These are phyloP conservation scores for Drosophila subsilvestris DNA, from an alignment of 2,888 invertebrate genomes.

Conservation along the genomic window DNA sequence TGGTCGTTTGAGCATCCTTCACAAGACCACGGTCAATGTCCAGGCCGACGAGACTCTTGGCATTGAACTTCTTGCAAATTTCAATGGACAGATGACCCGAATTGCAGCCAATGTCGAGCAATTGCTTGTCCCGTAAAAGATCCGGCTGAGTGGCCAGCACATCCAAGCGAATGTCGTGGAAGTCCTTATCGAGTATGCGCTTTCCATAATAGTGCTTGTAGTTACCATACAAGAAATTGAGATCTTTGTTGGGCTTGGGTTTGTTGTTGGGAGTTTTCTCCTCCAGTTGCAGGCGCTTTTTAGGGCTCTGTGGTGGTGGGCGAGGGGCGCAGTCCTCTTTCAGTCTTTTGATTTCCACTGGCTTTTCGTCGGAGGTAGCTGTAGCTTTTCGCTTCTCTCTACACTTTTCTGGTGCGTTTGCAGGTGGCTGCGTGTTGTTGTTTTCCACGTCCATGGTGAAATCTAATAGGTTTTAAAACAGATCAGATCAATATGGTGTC, in stretches of 20 bases:
- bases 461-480: not conserved
- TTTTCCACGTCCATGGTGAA: conserved; percentile 54
- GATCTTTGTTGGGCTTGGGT: conserved; percentile 48
- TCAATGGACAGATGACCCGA: conserved; percentile 92
- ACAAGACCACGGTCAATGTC: conserved; percentile 93
- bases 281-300: conserved; percentile 56
- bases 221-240: conserved; percentile 81
- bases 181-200: conserved; percentile 87
- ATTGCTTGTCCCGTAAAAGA: conserved; percentile 89
- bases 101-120: conserved; percentile 95
- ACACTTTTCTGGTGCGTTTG: not conserved
- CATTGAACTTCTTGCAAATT: conserved; percentile 89
- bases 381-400: conserved; percentile 32
- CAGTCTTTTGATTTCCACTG: conserved; percentile 47
- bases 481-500: conserved; percentile 4
- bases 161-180: conserved; percentile 88
- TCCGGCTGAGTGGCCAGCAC: conserved; percentile 87
- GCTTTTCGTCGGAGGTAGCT: not conserved
- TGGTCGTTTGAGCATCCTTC: conserved; percentile 69
- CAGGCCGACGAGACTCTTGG: conserved; percentile 90
- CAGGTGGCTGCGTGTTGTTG: conserved; percentile 36
- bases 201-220: conserved; percentile 91
- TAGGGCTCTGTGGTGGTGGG: conserved; percentile 49
- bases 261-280: not conserved
- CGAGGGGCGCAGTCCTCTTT: conserved; percentile 17